Conservation (phyloP, 2,888 invertebrate species). For the Thereva unica region DNA sequence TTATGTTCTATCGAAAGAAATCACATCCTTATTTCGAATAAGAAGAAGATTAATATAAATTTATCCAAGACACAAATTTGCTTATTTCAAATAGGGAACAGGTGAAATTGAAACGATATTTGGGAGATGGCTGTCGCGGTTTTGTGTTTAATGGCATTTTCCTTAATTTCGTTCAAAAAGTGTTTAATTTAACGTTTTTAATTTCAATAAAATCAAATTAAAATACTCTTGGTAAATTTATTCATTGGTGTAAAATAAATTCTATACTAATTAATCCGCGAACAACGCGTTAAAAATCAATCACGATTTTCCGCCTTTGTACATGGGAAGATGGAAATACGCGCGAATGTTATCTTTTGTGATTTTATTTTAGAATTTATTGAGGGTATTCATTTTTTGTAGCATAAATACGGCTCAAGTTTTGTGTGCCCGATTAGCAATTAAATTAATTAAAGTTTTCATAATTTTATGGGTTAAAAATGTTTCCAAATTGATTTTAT, state of each 20-base stretch:
- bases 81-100: background rate
- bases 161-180: slow-evolving; percentile 13
- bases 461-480: too few relatives aligned
- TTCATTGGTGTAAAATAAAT: slow-evolving; percentile 16
- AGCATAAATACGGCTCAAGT: slow-evolving; percentile 1
- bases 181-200: slow-evolving; percentile 15
- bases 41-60: too few relatives aligned
- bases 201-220: background rate
- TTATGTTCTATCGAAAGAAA: too few relatives aligned
- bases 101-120: slow-evolving; percentile 15
- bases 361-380: background rate
- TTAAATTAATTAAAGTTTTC: too few relatives aligned
- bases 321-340: background rate
- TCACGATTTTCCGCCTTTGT: background rate
- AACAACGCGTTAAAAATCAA: slow-evolving; percentile 1
- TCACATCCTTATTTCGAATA: too few relatives aligned
- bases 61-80: background rate
- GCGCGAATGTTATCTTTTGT: slow-evolving; percentile 31
- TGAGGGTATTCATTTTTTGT: background rate
- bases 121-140: slow-evolving; percentile 24
- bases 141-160: slow-evolving; percentile 24
- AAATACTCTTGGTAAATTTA: too few relatives aligned
- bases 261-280: background rate
- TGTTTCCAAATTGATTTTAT: too few relatives aligned
- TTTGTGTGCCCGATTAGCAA: background rate